Conservation (phyloP, 2,888 invertebrate genomes). For the Thumatha senex region DNA sequence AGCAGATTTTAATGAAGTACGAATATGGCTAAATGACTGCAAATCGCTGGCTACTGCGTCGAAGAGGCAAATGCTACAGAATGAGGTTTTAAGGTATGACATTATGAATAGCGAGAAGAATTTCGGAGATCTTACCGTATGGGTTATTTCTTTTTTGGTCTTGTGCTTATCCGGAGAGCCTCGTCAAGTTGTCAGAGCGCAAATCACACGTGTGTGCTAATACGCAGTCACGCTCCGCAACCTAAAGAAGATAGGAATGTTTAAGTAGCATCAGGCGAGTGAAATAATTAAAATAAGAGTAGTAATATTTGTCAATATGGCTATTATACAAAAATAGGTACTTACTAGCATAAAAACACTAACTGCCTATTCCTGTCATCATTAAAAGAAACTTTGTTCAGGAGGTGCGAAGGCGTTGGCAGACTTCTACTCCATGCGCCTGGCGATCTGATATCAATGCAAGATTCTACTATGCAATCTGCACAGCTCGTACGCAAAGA, state of each 20-base stretch:
- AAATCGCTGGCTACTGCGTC: constrained; percentile 79
- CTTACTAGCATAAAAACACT: no score
- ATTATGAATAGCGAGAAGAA: background rate
- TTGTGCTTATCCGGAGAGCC: no score
- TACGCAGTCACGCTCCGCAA: no score
- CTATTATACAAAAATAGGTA: no score
- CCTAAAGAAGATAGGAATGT: no score
- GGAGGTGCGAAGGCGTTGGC: constrained; percentile 94
- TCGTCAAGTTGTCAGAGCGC: no score
- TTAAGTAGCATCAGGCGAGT: background rate
- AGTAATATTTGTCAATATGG: no score
- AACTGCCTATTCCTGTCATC: no score
- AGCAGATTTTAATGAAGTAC: constrained; percentile 91
- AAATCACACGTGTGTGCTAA: no score
- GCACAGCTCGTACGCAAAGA: constrained; percentile 68
- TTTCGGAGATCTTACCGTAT: no score
- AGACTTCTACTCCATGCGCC: constrained; percentile 90
- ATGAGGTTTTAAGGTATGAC: constrained; percentile 82
- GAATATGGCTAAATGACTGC: constrained; percentile 89
- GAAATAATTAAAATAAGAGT: no score
- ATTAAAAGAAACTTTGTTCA: constrained; percentile 23
- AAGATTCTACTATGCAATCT: constrained; percentile 73
- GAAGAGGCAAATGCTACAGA: constrained; percentile 82
- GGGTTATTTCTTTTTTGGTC: no score
- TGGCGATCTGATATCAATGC: constrained; percentile 92